These are phyloP conservation scores for Aurelia aurita DNA, from an alignment of 30 jellyfish, hydroid and myxozoan species.

Conservation along the genomic window DNA sequence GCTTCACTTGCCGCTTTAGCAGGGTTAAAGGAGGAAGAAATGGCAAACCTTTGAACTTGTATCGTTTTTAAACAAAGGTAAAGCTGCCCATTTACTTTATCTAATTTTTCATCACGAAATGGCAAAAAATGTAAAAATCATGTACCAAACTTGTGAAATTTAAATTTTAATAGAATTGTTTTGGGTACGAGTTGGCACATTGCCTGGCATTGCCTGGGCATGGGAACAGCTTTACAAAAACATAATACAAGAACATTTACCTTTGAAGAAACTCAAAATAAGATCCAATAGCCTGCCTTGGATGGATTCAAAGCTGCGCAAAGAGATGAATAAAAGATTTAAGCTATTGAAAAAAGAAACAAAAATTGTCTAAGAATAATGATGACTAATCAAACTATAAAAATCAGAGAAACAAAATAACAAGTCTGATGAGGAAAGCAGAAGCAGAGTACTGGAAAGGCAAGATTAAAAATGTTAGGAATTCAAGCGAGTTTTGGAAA, in stretches of 20 bases:
- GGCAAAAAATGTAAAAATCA: no score
- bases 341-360: conserved; percentile 21
- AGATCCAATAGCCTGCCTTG: conserved; percentile 19
- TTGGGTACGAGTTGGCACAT: no score
- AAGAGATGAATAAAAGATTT: conserved; percentile 9
- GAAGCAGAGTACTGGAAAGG: conserved; percentile 1
- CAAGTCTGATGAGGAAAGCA: neutral
- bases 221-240: conserved; percentile 23
- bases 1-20: no score
- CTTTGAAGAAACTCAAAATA: neutral
- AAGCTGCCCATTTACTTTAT: no score
- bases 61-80: no score
- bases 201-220: conserved; percentile 10
- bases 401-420: neutral
- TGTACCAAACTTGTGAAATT: no score
- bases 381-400: neutral
- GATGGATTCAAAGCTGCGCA: neutral
- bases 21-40: no score
- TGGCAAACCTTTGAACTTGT: no score
- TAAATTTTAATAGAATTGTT: no score
- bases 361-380: neutral
- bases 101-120: no score
- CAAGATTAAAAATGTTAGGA: neutral
- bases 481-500: neutral
- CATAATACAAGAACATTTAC: neutral